Evolutionary conservation across 2,888 invertebrate species (phyloP).

Genomic region (Theretra japonica): DNA sequence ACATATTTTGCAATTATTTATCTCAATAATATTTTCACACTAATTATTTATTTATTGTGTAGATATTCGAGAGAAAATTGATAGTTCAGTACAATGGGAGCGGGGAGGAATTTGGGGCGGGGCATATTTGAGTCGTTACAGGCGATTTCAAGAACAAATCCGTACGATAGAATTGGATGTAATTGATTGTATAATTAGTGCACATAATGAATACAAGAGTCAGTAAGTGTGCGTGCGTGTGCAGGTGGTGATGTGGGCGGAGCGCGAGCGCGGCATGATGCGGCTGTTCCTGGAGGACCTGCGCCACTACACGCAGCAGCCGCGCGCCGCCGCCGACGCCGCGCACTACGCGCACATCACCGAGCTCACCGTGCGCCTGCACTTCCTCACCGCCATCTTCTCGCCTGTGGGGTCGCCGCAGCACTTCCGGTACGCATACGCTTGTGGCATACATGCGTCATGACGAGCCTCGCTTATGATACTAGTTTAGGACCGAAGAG

Average conservation of each 20-base stretch:
- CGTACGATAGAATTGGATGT: no score
- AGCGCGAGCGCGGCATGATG: slow-evolving; percentile 96
- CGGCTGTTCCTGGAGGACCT: slow-evolving; percentile 95
- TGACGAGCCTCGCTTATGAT: background rate
- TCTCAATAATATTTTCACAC: no score
- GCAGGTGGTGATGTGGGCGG: slow-evolving; percentile 95
- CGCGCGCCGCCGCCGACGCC: slow-evolving; percentile 54
- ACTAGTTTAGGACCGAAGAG: background rate
- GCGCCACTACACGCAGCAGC: slow-evolving; percentile 84
- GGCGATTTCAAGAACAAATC: no score
- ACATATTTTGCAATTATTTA: no score
- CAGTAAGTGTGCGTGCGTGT: background rate
- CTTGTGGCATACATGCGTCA: no score
- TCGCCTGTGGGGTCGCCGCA: slow-evolving; percentile 96
- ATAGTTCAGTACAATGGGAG: no score
- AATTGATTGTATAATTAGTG: no score
- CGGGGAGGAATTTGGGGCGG: no score
- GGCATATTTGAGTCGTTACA: no score
- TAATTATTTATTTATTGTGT: no score
- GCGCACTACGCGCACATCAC: slow-evolving; percentile 88
- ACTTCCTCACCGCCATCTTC: slow-evolving; percentile 96
- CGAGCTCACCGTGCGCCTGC: slow-evolving; percentile 95
- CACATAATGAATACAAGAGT: no score
- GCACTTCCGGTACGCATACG: slow-evolving; percentile 87
- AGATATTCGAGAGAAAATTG: no score